Base-by-base conservation (phyloP, 2,113 vertebrate genomes). In the Stigmatopora argus region DNA sequence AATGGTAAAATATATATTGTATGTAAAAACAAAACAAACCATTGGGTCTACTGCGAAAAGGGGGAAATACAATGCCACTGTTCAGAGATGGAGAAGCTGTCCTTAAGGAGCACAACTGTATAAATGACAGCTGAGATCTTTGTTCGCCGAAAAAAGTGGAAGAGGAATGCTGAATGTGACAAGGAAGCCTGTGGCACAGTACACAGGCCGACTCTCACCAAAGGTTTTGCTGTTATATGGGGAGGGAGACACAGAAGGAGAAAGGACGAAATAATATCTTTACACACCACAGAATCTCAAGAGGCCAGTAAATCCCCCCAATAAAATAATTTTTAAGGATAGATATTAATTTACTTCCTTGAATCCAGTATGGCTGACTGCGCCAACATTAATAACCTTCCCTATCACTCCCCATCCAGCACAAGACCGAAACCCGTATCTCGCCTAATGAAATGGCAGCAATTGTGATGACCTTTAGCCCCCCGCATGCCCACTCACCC, bases 301-400 rank as follows among this genome's bases (percentile, higher is more conserved):
- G 84, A 87, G 77, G 78, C 71, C 57, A 73, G 80, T 84, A 84
- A 88, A 88, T 83, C 82, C 84, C 82, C 84, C 77, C 77, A 88
- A 87, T 87, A 84, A 85, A 86, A 86, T 78, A 73, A 77, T 56
- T 78, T 82, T 80, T 76, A 81, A 82, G 70, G 66, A 82, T 77
- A 67, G 81, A 85, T 88, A 89, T 88, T 87, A 88, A 88, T 89
- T 87, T 87, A 87, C 81, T 78, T 81, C 79, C 71, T 66, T 74
- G 73, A 85, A 87, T 87, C 86, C 83, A 88, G 86, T 83, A 85
- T 81, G 82, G 80, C 79, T 79, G 85, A 86, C 85, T 79, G 78
- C 72, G 64, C 49, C 67, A 76, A 73, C 75, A 81, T 88, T 89
- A 84, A 82, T 79, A 82, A 62, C 72, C 73, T 66, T 74, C 75